Evolutionary conservation across 2,888 invertebrate species (phyloP).

Genomic region (Apamea epomidion): DNA sequence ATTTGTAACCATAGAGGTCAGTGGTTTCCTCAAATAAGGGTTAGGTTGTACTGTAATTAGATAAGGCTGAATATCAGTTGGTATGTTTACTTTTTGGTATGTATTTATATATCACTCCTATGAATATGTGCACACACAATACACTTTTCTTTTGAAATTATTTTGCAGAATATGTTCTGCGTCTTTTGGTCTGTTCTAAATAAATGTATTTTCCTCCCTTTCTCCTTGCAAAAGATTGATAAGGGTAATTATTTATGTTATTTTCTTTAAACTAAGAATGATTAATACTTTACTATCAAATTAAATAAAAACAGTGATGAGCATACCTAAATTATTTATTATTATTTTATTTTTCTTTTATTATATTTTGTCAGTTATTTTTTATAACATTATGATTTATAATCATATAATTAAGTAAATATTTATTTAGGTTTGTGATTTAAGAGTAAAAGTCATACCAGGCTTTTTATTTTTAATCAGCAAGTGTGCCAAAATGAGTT

Average conservation of each 20-base stretch:
- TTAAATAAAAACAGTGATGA: not conserved
- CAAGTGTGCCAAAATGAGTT: too few relatives aligned
- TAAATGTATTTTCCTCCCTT: not conserved
- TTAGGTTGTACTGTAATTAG: conserved; percentile 9
- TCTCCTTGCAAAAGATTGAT: conserved; percentile 11
- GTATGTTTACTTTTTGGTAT: conserved; percentile 23
- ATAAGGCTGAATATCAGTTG: conserved; percentile 13
- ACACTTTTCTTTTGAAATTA: not conserved
- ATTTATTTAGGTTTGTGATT: not conserved
- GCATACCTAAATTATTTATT: not conserved
- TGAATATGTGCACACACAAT: not conserved
- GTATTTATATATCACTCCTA: conserved; percentile 7
- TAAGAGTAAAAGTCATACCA: not conserved
- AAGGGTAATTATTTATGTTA: not conserved
- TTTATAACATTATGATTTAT: not conserved
- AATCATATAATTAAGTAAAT: not conserved
- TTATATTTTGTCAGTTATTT: not conserved
- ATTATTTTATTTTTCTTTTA: too few relatives aligned
- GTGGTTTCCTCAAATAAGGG: conserved; percentile 18
- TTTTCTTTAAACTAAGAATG: not conserved
- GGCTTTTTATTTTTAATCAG: not conserved
- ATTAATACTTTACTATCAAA: not conserved
- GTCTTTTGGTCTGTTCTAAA: too few relatives aligned
- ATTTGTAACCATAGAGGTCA: conserved; percentile 1
- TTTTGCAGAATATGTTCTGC: not conserved